Percentiles rank a stretch among this genome's conserved stretches.
Evolutionary conservation across 2,888 invertebrate genomes (phyloP).

Genomic region (Drosophila melanosoma): DNA sequence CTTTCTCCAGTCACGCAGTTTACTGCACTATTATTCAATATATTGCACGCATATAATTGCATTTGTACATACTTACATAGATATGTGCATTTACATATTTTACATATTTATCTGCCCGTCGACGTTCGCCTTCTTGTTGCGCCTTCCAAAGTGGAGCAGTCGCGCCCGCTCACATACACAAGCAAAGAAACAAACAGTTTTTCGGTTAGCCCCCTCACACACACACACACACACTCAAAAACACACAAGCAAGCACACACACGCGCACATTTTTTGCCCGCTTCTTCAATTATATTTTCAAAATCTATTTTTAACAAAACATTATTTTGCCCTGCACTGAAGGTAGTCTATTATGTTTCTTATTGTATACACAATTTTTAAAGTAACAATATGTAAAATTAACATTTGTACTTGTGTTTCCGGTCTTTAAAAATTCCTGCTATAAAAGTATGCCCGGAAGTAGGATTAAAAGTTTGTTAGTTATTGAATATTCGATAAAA

Average conservation of each 20-base stretch:
- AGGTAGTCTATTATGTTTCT: slow-evolving; percentile 32
- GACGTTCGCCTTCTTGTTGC: slow-evolving; percentile 16
- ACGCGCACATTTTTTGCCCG: slow-evolving; percentile 45
- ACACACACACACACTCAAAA: slow-evolving; percentile 17
- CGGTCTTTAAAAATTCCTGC: background rate
- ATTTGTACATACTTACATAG: slow-evolving; percentile 6
- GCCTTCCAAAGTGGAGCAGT: slow-evolving; percentile 51
- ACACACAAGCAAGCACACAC: slow-evolving; percentile 14
- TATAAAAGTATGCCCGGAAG: background rate
- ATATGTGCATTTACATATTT: background rate
- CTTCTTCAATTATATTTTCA: slow-evolving; percentile 65
- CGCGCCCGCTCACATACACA: slow-evolving; percentile 40
- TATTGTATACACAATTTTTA: slow-evolving; percentile 17
- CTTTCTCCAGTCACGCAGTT: slow-evolving; percentile 33
- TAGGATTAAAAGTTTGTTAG: background rate
- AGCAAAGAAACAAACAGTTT: slow-evolving; percentile 36
- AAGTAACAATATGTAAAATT: background rate
- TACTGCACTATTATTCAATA: slow-evolving; percentile 54
- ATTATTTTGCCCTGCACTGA: slow-evolving; percentile 58
- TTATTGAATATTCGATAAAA: background rate
- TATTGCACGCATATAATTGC: slow-evolving; percentile 36
- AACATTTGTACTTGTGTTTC: background rate
- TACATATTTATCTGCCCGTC: slow-evolving; percentile 20
- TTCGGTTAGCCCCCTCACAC: slow-evolving; percentile 32
- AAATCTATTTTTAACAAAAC: slow-evolving; percentile 62